Base-by-base conservation (phyloP, 2,797 vertebrate genomes). In the Tapera naevia region DNA sequence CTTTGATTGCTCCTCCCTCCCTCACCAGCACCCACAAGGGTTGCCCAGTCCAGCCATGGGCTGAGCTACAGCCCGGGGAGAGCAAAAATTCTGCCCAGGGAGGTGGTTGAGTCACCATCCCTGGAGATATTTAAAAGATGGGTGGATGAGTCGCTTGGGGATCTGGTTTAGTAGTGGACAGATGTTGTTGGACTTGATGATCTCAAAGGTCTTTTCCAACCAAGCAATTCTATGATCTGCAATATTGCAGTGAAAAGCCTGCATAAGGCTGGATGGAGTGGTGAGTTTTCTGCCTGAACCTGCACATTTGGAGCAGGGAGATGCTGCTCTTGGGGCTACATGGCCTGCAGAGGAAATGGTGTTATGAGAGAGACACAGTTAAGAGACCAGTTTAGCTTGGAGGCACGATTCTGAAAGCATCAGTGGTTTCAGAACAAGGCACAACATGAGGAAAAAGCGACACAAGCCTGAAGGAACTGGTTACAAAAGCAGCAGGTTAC, bases 261-360 rank as follows among this genome's bases (percentile, higher is more conserved):
- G n/a, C 51, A 0, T 5, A 10, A 10, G 24, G n/a, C 18, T 1
- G 3, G 19, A 46, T 7, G 61, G 30, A 48, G 60, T 4, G 5
- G 28, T 11, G 39, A 50, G 33, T 35, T 84, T 79, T 28, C 74
- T 48, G 61, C 56, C 48, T 3, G 5, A 58, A 23, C 51, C 37
- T 37, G 46, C 33, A 15, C 41, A 0, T n/a, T 15, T 6, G 5
- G 46, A 32, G 32, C 19, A 7, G 35, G 48, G 16, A 43, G 35
- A 8, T 5, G 3, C 32, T 2, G 25, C 30, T 22, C 18, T 13
- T 0, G 8, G 32, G 22, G 39, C 32, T 5, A 22, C 25, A 2
- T 1, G 19, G 35, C 2, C 2, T 4, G 61, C 30, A 19, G 62
- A 62, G 62, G 35, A 27, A 32, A 19, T 3, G 2, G 48, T 11